Evolutionary conservation across 2,797 vertebrate genomes (phyloP).

Genomic region (Natrix natrix): DNA sequence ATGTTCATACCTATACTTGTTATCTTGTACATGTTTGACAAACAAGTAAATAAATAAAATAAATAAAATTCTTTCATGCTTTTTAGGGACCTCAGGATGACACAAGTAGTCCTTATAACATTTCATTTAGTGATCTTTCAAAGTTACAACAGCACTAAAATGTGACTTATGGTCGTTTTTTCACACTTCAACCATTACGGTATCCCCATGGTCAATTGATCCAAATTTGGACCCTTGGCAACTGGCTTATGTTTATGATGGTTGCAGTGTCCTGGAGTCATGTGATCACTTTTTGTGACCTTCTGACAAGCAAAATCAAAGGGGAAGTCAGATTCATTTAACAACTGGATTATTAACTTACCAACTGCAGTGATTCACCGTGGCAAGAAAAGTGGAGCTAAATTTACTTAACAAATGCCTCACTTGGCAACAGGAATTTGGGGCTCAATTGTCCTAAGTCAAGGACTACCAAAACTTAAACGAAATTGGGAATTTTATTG

Average conservation of each 20-base stretch:
- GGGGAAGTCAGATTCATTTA: no score
- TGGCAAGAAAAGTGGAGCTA: neutral
- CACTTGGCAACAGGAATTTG: neutral
- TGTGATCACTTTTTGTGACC: no score
- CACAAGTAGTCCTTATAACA: neutral
- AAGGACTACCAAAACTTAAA: neutral
- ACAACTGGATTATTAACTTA: no score
- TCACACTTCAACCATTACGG: neutral
- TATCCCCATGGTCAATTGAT: neutral
- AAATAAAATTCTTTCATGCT: conserved; percentile 16
- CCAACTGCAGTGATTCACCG: no score
- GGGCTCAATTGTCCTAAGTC: neutral
- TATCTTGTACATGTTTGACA: no score
- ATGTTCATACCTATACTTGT: no score
- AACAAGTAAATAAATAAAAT: no score
- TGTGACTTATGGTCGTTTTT: neutral
- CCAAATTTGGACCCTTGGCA: neutral
- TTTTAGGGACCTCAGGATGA: neutral
- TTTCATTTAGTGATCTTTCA: neutral
- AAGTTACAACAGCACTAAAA: neutral
- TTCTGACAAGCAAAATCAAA: no score
- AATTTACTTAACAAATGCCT: neutral
- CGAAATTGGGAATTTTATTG: conserved; percentile 25
- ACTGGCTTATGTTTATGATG: neutral
- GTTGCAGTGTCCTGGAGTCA: neutral